phyloP scores from a whole-genome alignment of 2,797 vertebrate species.

The Onychomys torridus region DNA sequence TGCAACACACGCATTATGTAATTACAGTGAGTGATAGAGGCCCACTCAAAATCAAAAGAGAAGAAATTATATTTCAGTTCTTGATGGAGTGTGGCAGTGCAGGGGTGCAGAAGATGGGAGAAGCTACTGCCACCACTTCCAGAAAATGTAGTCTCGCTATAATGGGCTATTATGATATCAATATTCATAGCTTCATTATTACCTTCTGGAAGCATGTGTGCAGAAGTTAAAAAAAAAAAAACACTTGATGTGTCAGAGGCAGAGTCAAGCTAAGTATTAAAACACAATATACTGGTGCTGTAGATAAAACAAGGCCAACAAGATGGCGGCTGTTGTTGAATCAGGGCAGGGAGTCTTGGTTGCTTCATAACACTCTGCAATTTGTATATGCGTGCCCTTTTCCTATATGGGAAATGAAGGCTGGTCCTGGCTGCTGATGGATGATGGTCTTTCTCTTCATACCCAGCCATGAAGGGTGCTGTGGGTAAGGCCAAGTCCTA shows the following conservation, averaged over 20 bases:
- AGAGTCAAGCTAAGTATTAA: constrained; percentile 18
- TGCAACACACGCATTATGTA: background rate
- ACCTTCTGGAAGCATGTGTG: background rate
- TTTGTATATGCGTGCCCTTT: background rate
- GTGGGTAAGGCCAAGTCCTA: background rate
- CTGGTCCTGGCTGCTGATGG: background rate
- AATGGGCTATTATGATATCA: background rate
- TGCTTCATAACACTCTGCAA: background rate
- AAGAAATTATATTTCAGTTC: background rate
- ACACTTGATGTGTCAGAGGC: background rate
- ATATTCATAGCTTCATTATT: background rate
- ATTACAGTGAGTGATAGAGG: background rate
- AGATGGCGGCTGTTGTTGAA: background rate
- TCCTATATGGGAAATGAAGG: background rate
- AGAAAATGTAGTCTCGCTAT: background rate
- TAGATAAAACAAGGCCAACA: background rate
- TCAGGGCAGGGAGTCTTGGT: background rate
- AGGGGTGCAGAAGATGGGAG: background rate
- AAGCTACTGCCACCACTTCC: background rate
- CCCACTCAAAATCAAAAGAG: background rate
- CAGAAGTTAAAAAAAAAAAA: background rate
- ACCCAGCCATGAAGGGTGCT: background rate
- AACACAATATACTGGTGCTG: background rate
- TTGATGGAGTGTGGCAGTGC: background rate
- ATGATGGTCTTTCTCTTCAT: background rate